Evolutionary conservation across 1,140 invertebrate species (phyloP), one percentile per base, ranked within the genome.

Genomic region (Bombus waltoni): DNA sequence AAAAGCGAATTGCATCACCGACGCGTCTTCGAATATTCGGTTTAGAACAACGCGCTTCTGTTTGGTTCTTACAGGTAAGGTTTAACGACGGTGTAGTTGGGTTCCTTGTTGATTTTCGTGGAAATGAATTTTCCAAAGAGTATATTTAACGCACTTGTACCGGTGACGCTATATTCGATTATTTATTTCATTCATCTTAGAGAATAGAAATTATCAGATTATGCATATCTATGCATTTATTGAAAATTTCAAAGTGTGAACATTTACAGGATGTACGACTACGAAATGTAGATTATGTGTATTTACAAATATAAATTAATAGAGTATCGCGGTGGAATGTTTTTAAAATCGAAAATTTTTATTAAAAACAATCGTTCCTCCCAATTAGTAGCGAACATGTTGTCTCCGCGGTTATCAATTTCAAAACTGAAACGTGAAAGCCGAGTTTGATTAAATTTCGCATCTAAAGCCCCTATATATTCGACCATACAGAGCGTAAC

Each of bases 391-490:
- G 22, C 72, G 71, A 11, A 38, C 68, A 40, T 18, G n/a, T 18
- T n/a, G 13, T 47, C 65, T 66, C 25, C 11, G 42, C 8, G 25
- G 32, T 18, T 80, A 70, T 38, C 62, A 79, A 65, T 53, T 80
- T 70, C 62, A 15, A 71, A 53, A 70, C 18, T 35, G 11, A 18
- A 65, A 22, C 47, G 32, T n/a, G 78, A 40, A 70, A 53, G 62
- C 42, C 11, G 35, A 3, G 53, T 81, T 81, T 81, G 65, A 57
- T 81, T 80, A 80, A 80, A 80, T 80, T 70, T 65, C 77, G 28
- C 6, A 5, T 25, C 62, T 15, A 38, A 47, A 70, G 42, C 4
- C 44, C 32, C 35, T 13, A 71, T 57, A 81, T 81, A 71, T 70
- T 57, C 28, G 44, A 57, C 40, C 66, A 11, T 40, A 71, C 18